Percentiles rank a stretch among this genome's conserved stretches.
These are phyloP conservation scores for Nebria brevicollis DNA, from an alignment of 2,888 invertebrate genomes.

Conservation along the genomic window DNA sequence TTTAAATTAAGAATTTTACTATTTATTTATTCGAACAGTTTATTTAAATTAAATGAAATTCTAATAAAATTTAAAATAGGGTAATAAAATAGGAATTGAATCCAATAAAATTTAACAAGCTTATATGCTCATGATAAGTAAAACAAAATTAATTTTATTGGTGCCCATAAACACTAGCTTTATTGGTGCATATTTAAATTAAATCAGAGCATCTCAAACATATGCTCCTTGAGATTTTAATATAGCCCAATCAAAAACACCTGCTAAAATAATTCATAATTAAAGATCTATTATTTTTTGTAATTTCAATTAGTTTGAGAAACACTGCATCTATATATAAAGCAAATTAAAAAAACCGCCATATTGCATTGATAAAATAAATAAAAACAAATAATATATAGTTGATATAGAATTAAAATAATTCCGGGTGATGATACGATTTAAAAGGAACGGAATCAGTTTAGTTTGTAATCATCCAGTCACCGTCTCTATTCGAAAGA, in stretches of 20 bases:
- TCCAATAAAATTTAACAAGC: neutral
- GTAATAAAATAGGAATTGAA: neutral
- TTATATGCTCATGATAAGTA: neutral
- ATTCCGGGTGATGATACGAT: neutral
- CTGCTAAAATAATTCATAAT: neutral
- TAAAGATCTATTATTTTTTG: neutral
- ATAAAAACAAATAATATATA: neutral
- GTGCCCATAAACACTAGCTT: neutral
- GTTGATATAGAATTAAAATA: neutral
- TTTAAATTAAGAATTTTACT: neutral
- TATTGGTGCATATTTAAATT: neutral
- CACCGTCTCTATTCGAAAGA: neutral
- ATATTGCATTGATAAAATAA: neutral
- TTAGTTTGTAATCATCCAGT: neutral
- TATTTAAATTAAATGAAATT: neutral
- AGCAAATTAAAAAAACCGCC: neutral
- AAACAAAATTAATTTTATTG: constrained; percentile 1
- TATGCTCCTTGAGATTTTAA: neutral
- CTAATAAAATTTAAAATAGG: neutral
- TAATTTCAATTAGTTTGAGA: neutral
- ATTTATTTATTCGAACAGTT: neutral
- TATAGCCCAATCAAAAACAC: neutral
- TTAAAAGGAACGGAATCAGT: neutral
- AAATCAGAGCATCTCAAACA: neutral
- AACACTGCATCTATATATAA: neutral